phyloP scores from a whole-genome alignment of 2,797 vertebrate species.

The Pteropus rufus region DNA sequence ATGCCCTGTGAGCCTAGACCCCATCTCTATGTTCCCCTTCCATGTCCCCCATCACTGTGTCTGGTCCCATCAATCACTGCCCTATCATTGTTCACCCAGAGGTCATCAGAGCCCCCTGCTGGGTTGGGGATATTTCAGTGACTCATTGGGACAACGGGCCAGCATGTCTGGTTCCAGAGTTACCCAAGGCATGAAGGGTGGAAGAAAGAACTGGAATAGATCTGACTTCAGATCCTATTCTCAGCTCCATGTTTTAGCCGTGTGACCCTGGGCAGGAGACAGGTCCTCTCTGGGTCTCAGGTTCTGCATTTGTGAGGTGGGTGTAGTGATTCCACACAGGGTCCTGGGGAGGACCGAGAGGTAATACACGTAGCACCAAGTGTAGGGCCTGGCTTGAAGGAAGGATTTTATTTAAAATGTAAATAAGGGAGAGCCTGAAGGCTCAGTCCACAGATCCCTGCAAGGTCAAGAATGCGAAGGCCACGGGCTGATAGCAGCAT shows the following conservation, averaged over 20 bases:
- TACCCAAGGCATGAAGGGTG: neutral
- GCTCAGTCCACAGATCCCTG: neutral
- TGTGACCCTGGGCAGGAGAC: neutral
- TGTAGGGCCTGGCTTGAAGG: neutral
- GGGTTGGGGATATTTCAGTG: neutral
- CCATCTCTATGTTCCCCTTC: constrained; percentile 12
- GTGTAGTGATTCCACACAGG: neutral
- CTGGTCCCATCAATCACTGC: neutral
- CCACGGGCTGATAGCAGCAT: neutral
- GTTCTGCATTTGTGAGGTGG: neutral
- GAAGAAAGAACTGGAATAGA: neutral
- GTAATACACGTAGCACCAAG: neutral
- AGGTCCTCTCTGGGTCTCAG: neutral
- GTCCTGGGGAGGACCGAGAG: neutral
- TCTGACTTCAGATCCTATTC: neutral
- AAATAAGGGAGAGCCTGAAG: neutral
- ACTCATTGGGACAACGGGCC: neutral
- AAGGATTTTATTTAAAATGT: neutral
- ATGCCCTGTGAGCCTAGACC: constrained; percentile 64
- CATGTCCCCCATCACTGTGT: constrained; percentile 22
- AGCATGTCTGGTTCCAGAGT: neutral
- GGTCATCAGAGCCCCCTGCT: neutral
- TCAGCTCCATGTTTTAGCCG: neutral
- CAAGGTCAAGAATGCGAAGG: neutral
- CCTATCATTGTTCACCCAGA: neutral